Evolutionary conservation across 2,888 invertebrate species (phyloP).

Genomic region (Melieria omissa): DNA sequence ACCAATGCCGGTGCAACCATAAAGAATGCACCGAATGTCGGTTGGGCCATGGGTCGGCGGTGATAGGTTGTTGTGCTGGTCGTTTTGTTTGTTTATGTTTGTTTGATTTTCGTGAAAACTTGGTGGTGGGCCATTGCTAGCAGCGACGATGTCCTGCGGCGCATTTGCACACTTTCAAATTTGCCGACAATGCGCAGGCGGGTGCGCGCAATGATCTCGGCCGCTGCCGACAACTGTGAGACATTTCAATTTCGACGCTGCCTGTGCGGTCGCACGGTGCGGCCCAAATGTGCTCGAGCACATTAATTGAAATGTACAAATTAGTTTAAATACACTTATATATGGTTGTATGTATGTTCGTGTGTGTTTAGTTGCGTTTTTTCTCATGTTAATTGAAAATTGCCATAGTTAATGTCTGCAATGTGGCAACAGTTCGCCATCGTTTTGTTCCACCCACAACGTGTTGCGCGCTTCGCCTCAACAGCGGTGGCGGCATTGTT

Average conservation of each 20-base stretch:
- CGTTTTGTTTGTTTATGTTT: background rate
- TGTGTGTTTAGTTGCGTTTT: too few species aligned
- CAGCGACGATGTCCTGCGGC: conserved; percentile 22
- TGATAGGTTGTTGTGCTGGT: background rate
- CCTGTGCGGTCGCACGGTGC: too few species aligned
- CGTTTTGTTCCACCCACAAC: too few species aligned
- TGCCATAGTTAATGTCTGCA: too few species aligned
- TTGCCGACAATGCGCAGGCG: conserved; percentile 25
- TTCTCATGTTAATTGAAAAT: too few species aligned
- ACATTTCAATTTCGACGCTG: background rate
- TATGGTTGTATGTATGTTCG: too few species aligned
- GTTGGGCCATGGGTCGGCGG: conserved; percentile 14
- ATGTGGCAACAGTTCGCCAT: too few species aligned
- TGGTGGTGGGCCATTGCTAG: background rate
- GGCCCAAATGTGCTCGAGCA: too few species aligned
- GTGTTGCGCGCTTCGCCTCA: too few species aligned
- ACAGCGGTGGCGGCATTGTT: too few species aligned
- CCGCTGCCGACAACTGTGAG: background rate
- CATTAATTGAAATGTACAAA: too few species aligned
- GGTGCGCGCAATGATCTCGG: conserved; percentile 29
- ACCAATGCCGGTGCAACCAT: conserved; percentile 31
- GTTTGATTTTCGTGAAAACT: background rate
- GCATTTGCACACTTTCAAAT: conserved; percentile 21
- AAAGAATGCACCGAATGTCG: background rate
- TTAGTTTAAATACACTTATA: too few species aligned